A percentile compares a stretch with the other conserved stretches of the same genome.
phyloP scores from a whole-genome alignment of 2,113 vertebrate species.

The Onychorhynchus coronatus region DNA sequence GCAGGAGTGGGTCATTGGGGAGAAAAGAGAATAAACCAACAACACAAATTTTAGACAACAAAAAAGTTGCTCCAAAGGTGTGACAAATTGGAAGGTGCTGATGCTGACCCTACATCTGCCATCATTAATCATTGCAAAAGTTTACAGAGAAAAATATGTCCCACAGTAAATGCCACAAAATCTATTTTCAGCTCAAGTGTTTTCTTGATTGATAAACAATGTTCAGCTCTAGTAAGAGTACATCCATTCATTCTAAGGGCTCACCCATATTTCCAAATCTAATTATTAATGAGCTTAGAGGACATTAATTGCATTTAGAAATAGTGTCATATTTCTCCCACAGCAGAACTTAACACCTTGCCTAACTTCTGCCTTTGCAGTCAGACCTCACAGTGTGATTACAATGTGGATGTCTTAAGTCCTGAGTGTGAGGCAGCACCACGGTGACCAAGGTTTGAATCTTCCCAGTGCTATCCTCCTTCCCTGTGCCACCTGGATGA shows the following conservation, averaged over 20 bases:
- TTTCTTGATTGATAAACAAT: background rate
- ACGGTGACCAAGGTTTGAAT: background rate
- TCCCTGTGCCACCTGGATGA: background rate
- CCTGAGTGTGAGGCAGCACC: background rate
- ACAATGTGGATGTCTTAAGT: fast-evolving
- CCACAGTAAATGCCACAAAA: background rate
- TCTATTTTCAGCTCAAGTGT: background rate
- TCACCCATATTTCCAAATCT: background rate
- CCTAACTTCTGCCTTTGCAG: background rate
- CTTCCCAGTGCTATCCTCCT: background rate
- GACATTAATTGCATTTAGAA: conserved; percentile 1
- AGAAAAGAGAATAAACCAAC: background rate
- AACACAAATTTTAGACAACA: background rate
- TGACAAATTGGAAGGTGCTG: background rate
- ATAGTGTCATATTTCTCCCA: background rate
- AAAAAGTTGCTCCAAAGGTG: background rate
- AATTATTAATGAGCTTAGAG: background rate
- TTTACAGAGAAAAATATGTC: background rate
- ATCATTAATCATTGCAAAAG: background rate
- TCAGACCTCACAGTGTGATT: background rate
- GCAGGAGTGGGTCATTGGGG: background rate
- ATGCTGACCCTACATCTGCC: background rate
- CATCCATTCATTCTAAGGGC: background rate
- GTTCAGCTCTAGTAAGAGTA: background rate
- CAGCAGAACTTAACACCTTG: background rate